Evolutionary conservation across 2,113 vertebrate species (phyloP).

Genomic region (Apaloderma vittatum): DNA sequence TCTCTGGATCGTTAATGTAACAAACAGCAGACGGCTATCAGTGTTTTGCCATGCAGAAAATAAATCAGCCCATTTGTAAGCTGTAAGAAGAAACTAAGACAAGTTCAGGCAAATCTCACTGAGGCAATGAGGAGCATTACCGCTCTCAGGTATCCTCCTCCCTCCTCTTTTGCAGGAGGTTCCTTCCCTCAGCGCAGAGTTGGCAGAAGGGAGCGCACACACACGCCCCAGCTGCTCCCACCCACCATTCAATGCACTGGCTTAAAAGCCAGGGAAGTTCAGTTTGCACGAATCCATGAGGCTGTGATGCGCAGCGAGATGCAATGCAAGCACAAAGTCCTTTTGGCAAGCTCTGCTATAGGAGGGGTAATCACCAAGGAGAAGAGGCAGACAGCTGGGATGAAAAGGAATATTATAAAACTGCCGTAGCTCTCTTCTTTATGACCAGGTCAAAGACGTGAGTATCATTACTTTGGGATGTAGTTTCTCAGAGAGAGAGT

Average conservation of each 20-base stretch:
- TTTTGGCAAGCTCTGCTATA: background rate
- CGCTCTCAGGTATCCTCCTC: background rate
- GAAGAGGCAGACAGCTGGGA: background rate
- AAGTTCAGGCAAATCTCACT: slow-evolving; percentile 40
- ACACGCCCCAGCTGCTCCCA: background rate
- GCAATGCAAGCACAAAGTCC: background rate
- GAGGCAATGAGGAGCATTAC: slow-evolving; percentile 11
- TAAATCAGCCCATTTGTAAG: background rate
- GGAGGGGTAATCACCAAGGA: background rate
- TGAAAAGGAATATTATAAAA: slow-evolving; percentile 1
- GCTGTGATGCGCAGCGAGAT: background rate
- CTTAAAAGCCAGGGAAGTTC: background rate
- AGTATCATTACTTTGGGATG: background rate
- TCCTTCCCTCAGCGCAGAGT: background rate
- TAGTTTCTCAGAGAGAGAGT: background rate
- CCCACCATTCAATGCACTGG: accelerated
- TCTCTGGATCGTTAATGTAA: background rate
- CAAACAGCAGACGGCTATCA: slow-evolving; percentile 4
- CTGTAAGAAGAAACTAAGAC: slow-evolving; percentile 12
- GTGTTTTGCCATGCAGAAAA: background rate
- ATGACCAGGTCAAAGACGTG: background rate
- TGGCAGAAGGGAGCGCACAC: background rate
- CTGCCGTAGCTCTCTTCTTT: background rate
- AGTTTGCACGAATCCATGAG: background rate
- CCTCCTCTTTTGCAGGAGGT: slow-evolving; percentile 15